phyloP scores from a whole-genome alignment of 2,113 vertebrate genomes.

The Phylloscopus whistleri region DNA sequence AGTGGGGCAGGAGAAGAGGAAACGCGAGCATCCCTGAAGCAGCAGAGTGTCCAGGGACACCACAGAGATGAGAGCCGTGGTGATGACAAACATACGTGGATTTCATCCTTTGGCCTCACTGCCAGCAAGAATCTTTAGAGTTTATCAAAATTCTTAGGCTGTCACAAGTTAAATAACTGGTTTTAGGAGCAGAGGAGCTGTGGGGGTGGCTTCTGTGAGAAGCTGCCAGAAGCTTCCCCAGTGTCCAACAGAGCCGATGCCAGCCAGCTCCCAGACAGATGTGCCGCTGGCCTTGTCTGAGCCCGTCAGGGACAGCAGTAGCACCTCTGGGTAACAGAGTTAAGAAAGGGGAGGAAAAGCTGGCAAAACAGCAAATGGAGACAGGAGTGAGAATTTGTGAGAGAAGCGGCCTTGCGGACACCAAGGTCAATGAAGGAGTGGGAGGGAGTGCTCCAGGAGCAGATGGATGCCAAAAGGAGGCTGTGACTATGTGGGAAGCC shows the following conservation, averaged over 20 bases:
- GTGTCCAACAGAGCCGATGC: not conserved
- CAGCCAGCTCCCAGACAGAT: not conserved
- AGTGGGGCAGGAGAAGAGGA: not conserved
- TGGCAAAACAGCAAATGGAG: not conserved
- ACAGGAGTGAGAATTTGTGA: not conserved
- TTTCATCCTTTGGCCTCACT: not conserved
- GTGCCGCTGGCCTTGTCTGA: not conserved
- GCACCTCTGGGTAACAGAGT: not conserved
- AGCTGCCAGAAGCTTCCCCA: not conserved
- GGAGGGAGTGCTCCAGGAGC: not conserved
- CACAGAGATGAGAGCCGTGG: not conserved
- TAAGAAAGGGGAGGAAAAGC: not conserved
- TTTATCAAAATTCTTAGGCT: not conserved
- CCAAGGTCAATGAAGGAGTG: not conserved
- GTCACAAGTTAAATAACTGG: not conserved
- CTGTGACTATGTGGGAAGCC: not conserved
- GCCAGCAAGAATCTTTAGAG: not conserved
- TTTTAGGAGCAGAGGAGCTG: not conserved
- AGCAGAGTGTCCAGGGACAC: not conserved
- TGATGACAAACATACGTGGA: rapidly evolving
- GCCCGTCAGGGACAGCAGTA: not conserved
- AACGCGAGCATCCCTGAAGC: rapidly evolving
- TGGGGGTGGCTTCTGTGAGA: not conserved
- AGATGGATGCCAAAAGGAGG: not conserved
- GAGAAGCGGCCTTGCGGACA: not conserved